phyloP scores from a whole-genome alignment of 2,113 vertebrate species.

The Bubo scandiacus region DNA sequence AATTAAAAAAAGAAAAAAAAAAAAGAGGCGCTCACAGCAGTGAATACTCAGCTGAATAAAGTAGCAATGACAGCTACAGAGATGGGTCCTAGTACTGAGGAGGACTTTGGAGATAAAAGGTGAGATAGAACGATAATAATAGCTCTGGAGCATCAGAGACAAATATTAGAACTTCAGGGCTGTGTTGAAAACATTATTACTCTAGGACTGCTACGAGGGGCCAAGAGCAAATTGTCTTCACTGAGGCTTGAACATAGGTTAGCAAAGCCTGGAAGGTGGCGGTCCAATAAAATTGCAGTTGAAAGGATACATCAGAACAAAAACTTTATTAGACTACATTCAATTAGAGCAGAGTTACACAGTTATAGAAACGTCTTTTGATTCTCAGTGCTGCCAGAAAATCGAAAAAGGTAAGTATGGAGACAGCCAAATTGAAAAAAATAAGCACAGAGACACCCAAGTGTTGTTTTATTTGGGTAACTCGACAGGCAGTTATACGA shows the following conservation, averaged over 20 bases:
- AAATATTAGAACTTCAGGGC: not conserved
- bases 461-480: not conserved
- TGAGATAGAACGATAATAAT: not conserved
- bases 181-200: not conserved
- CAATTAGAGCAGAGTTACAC: not conserved
- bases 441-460: not conserved
- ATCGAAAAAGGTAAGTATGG: not conserved
- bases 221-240: not conserved
- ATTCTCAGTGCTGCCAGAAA: not conserved
- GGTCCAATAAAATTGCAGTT: not conserved
- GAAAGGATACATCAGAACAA: not conserved
- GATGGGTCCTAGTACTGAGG: not conserved
- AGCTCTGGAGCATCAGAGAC: not conserved
- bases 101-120: not conserved
- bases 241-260: not conserved
- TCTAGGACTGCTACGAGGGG: not conserved
- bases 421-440: not conserved
- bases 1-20: no score
- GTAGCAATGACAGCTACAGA: not conserved
- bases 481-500: not conserved
- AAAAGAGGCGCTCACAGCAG: not conserved
- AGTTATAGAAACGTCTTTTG: not conserved
- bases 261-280: not conserved
- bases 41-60: not conserved
- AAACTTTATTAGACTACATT: not conserved